These are phyloP conservation scores for Liposcelis brunnea DNA, from an alignment of 2,888 invertebrate genomes.

Conservation along the genomic window DNA sequence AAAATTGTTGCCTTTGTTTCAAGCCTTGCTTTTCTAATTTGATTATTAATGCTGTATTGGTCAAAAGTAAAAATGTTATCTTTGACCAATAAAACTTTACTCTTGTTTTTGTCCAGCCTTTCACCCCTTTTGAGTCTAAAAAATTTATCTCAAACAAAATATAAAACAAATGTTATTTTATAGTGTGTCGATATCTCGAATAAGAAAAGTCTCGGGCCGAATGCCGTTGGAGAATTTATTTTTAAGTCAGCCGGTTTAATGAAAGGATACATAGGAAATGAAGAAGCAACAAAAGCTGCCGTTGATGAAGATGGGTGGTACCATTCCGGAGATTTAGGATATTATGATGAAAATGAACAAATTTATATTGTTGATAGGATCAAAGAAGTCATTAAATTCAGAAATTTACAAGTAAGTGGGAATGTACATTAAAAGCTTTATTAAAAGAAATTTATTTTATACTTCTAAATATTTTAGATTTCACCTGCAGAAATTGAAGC, in stretches of 20 bases:
- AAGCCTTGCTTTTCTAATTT: too few species aligned
- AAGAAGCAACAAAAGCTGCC: not conserved
- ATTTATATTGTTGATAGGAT: not conserved
- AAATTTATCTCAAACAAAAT: not conserved
- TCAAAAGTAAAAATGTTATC: too few species aligned
- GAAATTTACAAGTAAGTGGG: not conserved
- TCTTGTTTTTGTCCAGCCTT: too few species aligned
- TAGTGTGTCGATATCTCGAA: not conserved
- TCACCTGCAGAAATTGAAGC: not conserved
- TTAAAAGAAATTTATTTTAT: too few species aligned
- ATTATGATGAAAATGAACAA: not conserved
- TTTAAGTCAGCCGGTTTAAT: not conserved
- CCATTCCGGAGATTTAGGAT: not conserved
- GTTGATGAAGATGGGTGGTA: not conserved
- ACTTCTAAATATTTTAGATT: not conserved
- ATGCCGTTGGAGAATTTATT: not conserved
- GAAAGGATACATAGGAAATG: not conserved
- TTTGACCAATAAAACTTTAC: too few species aligned
- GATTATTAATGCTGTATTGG: too few species aligned
- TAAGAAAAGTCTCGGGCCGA: not conserved
- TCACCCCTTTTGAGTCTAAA: too few species aligned
- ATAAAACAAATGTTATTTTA: not conserved
- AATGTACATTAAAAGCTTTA: too few species aligned
- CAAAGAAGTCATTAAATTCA: not conserved
- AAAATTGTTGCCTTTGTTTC: too few species aligned